Evolutionary conservation across 1,140 invertebrate genomes (phyloP).

Genomic region (Drosophila prosaltans): DNA sequence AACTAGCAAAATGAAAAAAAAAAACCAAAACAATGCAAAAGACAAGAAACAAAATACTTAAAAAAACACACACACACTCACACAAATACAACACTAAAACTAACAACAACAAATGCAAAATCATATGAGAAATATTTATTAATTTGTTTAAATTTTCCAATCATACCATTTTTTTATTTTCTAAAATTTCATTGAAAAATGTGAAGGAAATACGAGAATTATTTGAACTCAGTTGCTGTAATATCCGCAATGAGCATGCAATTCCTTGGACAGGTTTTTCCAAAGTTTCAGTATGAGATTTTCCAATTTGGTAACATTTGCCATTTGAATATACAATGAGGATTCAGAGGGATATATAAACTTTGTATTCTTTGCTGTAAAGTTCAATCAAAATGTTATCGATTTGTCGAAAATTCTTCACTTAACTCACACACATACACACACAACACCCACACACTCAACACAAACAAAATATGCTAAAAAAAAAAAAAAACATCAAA

Average conservation of each 20-base stretch:
- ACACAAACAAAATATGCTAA: constrained; percentile 57
- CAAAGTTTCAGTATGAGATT: no score
- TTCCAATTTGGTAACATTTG: no score
- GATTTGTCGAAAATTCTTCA: neutral
- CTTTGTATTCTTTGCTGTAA: neutral
- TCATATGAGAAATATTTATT: neutral
- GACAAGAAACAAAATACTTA: constrained; percentile 41
- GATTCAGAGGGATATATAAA: no score
- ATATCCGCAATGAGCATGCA: no score
- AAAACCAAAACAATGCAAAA: constrained; percentile 39
- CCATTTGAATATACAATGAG: no score
- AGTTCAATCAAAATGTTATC: neutral
- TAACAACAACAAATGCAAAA: constrained; percentile 32
- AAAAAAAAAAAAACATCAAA: constrained; percentile 69
- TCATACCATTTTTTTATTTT: no score
- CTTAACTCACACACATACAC: constrained; percentile 26
- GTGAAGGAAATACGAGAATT: no score
- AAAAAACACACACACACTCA: constrained; percentile 10
- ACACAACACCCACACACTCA: constrained; percentile 22
- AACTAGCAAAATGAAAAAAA: constrained; percentile 53
- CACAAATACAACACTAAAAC: constrained; percentile 24
- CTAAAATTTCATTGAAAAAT: no score
- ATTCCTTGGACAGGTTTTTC: no score
- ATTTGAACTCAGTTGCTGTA: no score
- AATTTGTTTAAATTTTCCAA: neutral